Conservation (phyloP, 2,888 invertebrate species). For the Xestia rhomboidea region DNA sequence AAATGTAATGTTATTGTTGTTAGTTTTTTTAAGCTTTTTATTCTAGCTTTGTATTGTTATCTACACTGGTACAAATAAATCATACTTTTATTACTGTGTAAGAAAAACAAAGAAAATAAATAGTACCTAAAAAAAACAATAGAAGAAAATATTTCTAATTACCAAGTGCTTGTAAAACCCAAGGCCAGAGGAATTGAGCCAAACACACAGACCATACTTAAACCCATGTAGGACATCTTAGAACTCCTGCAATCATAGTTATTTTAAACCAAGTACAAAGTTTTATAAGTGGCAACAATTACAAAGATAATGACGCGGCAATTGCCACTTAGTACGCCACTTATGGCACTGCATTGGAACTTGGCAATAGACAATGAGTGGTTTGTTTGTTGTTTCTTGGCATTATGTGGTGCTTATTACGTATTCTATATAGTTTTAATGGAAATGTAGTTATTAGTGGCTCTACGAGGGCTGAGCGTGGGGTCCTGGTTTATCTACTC, state of each 20-base stretch:
- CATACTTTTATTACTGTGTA: no score
- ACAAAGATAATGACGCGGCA: conserved; percentile 14
- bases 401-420: no score
- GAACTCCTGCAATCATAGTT: conserved; percentile 5
- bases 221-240: conserved; percentile 10
- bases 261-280: conserved; percentile 21
- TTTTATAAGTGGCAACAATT: conserved; percentile 22
- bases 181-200: neutral
- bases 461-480: no score
- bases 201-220: conserved; percentile 12
- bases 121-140: neutral
- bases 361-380: conserved; percentile 1
- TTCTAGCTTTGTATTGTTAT: no score
- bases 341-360: neutral
- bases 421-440: no score
- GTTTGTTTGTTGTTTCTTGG: no score
- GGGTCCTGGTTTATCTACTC: no score
- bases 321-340: conserved; percentile 3
- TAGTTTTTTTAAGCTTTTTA: no score
- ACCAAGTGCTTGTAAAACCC: neutral
- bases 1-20: no score
- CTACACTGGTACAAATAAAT: no score
- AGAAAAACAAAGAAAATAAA: no score
- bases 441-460: no score
- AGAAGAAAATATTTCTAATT: neutral